Conservation (phyloP, 2,888 invertebrate genomes). For the Spilosoma lubricipeda region DNA sequence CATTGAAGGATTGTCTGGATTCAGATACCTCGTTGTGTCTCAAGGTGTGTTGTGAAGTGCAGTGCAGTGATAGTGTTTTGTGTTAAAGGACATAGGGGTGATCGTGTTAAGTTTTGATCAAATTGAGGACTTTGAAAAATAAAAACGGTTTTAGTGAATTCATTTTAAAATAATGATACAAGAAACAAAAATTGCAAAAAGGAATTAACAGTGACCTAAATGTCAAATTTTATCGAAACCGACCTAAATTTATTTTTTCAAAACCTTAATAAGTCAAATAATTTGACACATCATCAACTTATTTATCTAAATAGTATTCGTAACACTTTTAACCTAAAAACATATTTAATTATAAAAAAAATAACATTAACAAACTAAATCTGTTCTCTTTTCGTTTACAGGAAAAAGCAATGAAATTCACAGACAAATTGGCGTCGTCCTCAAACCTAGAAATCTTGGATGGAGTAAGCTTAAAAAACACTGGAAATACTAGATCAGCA, state of each 20-base stretch:
- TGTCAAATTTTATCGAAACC: not conserved
- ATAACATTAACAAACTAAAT: slow-evolving; percentile 17
- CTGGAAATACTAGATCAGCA: slow-evolving; percentile 77
- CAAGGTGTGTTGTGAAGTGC: slow-evolving; percentile 88
- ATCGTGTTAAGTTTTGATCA: slow-evolving; percentile 38
- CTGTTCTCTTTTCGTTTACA: slow-evolving; percentile 51
- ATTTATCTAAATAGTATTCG: not conserved
- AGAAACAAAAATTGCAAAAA: not conserved
- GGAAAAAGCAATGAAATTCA: slow-evolving; percentile 83
- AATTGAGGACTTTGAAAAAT: slow-evolving; percentile 48
- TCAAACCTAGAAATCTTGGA: slow-evolving; percentile 76
- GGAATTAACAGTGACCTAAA: not conserved
- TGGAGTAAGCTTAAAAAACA: slow-evolving; percentile 76
- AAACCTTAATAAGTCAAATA: slow-evolving; percentile 17
- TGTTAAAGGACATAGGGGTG: slow-evolving; percentile 37
- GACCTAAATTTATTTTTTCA: slow-evolving; percentile 17
- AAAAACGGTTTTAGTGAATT: slow-evolving; percentile 26
- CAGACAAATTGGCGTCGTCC: slow-evolving; percentile 78
- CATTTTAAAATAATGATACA: not conserved
- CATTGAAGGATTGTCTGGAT: slow-evolving; percentile 89
- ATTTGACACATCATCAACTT: slow-evolving; percentile 10
- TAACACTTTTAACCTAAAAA: not conserved
- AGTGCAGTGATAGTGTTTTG: slow-evolving; percentile 60
- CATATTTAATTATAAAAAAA: not conserved
- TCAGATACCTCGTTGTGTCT: slow-evolving; percentile 90